Conservation (phyloP, 2,888 invertebrate genomes). For the Cryptocheilus praepositus region DNA sequence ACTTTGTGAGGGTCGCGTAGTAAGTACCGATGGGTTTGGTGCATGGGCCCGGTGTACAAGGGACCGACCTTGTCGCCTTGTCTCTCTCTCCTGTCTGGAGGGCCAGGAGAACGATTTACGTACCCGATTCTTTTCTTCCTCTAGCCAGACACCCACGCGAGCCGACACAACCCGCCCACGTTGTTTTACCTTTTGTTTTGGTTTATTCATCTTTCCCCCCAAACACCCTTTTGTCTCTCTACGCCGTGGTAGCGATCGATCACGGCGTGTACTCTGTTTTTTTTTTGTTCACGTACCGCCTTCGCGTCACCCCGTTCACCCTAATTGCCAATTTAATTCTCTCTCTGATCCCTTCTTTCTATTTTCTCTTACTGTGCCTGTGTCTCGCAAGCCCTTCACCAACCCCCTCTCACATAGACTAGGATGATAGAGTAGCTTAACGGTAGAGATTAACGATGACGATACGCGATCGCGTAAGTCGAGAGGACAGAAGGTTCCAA, state of each 20-base stretch:
- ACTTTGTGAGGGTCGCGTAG: slow-evolving; percentile 64
- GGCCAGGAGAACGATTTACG: slow-evolving; percentile 47
- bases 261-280: slow-evolving; percentile 4
- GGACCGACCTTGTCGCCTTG: slow-evolving; percentile 38
- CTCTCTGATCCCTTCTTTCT: not conserved
- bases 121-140: slow-evolving; percentile 26
- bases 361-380: slow-evolving; percentile 19
- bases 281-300: not conserved
- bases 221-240: slow-evolving; percentile 7
- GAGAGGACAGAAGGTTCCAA: slow-evolving; percentile 36
- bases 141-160: slow-evolving; percentile 6
- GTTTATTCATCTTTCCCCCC: slow-evolving; percentile 23
- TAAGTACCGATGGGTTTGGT: slow-evolving; percentile 71
- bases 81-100: slow-evolving; percentile 29
- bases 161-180: slow-evolving; percentile 8
- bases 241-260: too few species aligned
- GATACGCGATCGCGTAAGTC: slow-evolving; percentile 28
- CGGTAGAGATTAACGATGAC: slow-evolving; percentile 53
- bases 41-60: slow-evolving; percentile 64
- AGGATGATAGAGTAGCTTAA: slow-evolving; percentile 58
- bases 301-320: not conserved
- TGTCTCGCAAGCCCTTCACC: slow-evolving; percentile 56
- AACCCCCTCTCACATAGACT: slow-evolving; percentile 57
- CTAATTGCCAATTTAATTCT: not conserved
- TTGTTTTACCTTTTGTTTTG: slow-evolving; percentile 28